These are phyloP conservation scores for Loripinus fragilis DNA, from an alignment of 2,888 invertebrate genomes.

Conservation along the genomic window DNA sequence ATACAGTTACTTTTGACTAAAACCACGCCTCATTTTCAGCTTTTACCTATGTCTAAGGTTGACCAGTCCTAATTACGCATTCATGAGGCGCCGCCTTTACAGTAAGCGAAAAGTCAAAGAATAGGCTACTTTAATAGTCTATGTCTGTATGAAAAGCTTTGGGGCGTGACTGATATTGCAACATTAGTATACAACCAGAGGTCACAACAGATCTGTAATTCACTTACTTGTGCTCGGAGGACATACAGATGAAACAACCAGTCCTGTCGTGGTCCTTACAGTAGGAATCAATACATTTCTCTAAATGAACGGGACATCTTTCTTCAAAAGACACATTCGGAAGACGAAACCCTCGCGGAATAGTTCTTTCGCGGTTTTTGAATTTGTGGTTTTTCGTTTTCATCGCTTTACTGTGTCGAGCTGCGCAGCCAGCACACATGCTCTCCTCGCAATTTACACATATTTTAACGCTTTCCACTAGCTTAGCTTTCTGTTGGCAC, in stretches of 20 bases:
- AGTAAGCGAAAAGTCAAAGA: no score
- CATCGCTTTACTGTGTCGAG: background rate
- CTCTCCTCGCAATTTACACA: background rate
- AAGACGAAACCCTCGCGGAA: background rate
- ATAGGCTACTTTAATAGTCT: no score
- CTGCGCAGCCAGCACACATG: background rate
- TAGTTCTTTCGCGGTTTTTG: background rate
- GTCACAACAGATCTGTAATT: no score
- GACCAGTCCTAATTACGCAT: no score
- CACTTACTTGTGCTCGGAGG: conserved; percentile 7
- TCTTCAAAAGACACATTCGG: conserved; percentile 11
- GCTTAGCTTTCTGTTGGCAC: background rate
- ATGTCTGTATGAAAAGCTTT: no score
- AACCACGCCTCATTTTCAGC: no score
- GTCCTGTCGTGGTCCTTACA: conserved; percentile 10
- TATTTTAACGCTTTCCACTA: background rate
- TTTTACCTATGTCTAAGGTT: no score
- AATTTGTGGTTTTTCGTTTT: conserved; percentile 8
- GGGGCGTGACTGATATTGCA: no score
- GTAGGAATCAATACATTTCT: conserved; percentile 1
- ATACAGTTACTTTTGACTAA: no score
- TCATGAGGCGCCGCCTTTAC: no score
- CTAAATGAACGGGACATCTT: background rate
- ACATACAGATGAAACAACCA: background rate
- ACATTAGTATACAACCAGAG: no score